These are phyloP conservation scores for Galbula dea DNA, from an alignment of 2,113 vertebrate genomes.

Conservation along the genomic window DNA sequence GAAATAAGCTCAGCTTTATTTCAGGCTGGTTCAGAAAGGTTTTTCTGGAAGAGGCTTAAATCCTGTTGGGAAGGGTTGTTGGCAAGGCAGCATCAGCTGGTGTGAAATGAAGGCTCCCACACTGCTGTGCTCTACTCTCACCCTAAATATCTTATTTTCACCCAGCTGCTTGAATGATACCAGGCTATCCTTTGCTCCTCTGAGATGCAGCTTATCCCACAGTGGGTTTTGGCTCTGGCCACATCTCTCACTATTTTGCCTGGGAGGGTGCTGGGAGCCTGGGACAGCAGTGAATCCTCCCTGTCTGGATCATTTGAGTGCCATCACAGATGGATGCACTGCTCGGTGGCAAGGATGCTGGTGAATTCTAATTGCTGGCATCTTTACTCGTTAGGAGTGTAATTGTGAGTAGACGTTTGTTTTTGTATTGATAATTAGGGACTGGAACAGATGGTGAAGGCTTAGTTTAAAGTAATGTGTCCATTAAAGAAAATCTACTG, in stretches of 20 bases:
- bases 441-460: constrained; percentile 75
- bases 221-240: not conserved
- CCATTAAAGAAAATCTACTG: constrained; percentile 77
- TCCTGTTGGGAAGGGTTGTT: not conserved
- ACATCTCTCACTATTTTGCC: not conserved
- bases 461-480: constrained; percentile 77
- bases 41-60: not conserved
- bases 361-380: constrained; percentile 73
- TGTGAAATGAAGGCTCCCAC: not conserved
- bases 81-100: not conserved
- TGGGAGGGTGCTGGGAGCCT: not conserved
- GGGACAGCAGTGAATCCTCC: not conserved
- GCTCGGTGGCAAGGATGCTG: constrained; percentile 24
- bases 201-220: not conserved
- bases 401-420: constrained; percentile 77
- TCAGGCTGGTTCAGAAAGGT: not conserved
- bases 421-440: constrained; percentile 79
- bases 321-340: constrained; percentile 60
- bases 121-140: not conserved
- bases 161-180: not conserved
- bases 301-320: not conserved
- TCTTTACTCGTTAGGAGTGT: constrained; percentile 74
- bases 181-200: not conserved
- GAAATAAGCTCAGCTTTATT: not conserved
- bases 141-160: not conserved